Evolutionary conservation across 2,888 invertebrate genomes (phyloP).

Genomic region (Biston stratarius): DNA sequence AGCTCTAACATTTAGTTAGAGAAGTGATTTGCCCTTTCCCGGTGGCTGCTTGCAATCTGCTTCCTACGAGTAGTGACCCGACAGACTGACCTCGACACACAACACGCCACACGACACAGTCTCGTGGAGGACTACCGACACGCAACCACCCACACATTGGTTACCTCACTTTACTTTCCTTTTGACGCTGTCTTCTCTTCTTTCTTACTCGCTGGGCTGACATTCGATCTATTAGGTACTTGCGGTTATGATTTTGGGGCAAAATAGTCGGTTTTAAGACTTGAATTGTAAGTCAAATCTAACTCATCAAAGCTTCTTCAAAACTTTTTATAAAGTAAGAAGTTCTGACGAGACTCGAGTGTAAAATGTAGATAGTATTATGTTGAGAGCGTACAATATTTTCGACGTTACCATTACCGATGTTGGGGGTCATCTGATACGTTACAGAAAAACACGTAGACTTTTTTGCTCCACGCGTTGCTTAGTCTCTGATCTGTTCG

Average conservation of each 20-base stretch:
- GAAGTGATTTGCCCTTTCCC: slow-evolving; percentile 45
- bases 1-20: background rate
- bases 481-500: slow-evolving; percentile 41
- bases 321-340: background rate
- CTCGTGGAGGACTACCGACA: slow-evolving; percentile 49
- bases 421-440: slow-evolving; percentile 11
- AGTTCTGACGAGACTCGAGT: slow-evolving; percentile 3
- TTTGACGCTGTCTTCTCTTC: slow-evolving; percentile 40
- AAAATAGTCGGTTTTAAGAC: slow-evolving; percentile 36
- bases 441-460: slow-evolving; percentile 36
- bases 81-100: slow-evolving; percentile 50
- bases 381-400: background rate
- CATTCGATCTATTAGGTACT: slow-evolving; percentile 35
- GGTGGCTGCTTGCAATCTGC: slow-evolving; percentile 51
- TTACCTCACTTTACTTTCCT: slow-evolving; percentile 40
- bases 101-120: slow-evolving; percentile 47
- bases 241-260: slow-evolving; percentile 42
- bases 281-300: background rate
- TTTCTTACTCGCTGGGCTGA: slow-evolving; percentile 44
- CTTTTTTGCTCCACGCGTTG: slow-evolving; percentile 44
- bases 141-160: slow-evolving; percentile 45
- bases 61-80: slow-evolving; percentile 42
- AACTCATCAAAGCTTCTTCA: slow-evolving; percentile 14
- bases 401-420: background rate
- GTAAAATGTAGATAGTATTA: background rate